phyloP scores from a whole-genome alignment of 2,888 invertebrate species.

The Napeogenes inachia region DNA sequence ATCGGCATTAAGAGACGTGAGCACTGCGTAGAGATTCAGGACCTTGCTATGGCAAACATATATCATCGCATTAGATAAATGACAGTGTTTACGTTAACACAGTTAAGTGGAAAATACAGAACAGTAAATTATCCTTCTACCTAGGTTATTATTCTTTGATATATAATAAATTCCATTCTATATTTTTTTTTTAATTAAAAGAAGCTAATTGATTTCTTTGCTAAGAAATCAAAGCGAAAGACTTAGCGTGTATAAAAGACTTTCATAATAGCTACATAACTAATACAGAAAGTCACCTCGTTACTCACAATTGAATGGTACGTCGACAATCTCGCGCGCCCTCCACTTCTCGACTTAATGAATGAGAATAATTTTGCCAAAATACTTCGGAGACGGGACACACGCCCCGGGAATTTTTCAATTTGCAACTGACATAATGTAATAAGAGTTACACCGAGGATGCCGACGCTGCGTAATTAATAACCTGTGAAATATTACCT shows the following conservation, averaged over 20 bases:
- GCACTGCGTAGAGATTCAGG: slow-evolving; percentile 51
- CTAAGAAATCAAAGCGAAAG: not conserved
- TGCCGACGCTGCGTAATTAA: slow-evolving; percentile 74
- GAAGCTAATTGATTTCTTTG: not conserved
- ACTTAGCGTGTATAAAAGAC: slow-evolving; percentile 49
- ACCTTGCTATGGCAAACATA: slow-evolving; percentile 37
- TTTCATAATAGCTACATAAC: slow-evolving; percentile 72
- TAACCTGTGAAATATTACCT: slow-evolving; percentile 77
- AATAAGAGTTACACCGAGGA: slow-evolving; percentile 76
- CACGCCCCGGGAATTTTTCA: slow-evolving; percentile 77
- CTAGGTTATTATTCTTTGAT: not conserved
- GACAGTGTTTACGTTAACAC: slow-evolving; percentile 13
- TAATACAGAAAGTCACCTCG: slow-evolving; percentile 75
- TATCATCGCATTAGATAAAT: slow-evolving; percentile 30
- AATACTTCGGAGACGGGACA: slow-evolving; percentile 76
- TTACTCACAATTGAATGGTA: slow-evolving; percentile 73
- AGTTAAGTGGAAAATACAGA: slow-evolving; percentile 13
- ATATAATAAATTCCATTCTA: too few species aligned
- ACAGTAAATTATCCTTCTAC: not conserved
- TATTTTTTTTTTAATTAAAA: not conserved
- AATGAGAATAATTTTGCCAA: slow-evolving; percentile 77
- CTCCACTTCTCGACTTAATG: slow-evolving; percentile 74
- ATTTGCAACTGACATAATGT: slow-evolving; percentile 77
- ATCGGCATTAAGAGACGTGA: slow-evolving; percentile 69
- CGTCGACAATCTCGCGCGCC: slow-evolving; percentile 71